These are phyloP conservation scores for Ascaphus truei DNA, from an alignment of 2,113 vertebrate genomes.

Conservation along the genomic window DNA sequence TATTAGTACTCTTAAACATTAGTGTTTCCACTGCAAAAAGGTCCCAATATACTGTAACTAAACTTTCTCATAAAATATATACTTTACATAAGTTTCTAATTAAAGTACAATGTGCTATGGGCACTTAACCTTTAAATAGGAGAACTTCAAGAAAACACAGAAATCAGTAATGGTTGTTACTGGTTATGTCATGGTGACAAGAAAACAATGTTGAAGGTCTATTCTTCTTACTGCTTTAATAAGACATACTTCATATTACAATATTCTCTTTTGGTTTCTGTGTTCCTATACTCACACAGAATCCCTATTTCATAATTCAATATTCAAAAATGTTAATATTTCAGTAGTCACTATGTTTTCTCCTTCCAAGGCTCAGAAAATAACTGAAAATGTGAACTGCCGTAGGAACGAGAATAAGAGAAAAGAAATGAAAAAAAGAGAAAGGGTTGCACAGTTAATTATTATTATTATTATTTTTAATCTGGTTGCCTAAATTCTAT, in stretches of 20 bases:
- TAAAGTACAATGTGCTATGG: neutral
- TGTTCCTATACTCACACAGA: neutral
- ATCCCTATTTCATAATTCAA: neutral
- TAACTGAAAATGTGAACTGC: no score
- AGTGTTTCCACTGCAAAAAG: no score
- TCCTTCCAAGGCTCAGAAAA: no score
- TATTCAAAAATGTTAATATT: neutral
- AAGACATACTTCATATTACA: neutral
- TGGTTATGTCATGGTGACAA: neutral
- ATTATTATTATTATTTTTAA: no score
- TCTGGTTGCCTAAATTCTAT: no score
- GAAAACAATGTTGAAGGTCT: neutral
- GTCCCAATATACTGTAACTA: no score
- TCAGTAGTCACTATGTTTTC: neutral
- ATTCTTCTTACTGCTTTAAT: neutral
- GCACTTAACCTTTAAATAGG: neutral
- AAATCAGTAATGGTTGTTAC: slow-evolving; percentile 9
- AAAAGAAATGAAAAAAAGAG: no score
- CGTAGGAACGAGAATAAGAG: no score
- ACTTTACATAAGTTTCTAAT: slow-evolving; percentile 3
- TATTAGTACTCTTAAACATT: no score
- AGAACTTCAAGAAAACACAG: neutral
- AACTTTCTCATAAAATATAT: no score
- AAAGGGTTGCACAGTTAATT: no score
- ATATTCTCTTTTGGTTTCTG: neutral